phyloP scores from a whole-genome alignment of 1,140 invertebrate genomes.

The Drosophila insularis region DNA sequence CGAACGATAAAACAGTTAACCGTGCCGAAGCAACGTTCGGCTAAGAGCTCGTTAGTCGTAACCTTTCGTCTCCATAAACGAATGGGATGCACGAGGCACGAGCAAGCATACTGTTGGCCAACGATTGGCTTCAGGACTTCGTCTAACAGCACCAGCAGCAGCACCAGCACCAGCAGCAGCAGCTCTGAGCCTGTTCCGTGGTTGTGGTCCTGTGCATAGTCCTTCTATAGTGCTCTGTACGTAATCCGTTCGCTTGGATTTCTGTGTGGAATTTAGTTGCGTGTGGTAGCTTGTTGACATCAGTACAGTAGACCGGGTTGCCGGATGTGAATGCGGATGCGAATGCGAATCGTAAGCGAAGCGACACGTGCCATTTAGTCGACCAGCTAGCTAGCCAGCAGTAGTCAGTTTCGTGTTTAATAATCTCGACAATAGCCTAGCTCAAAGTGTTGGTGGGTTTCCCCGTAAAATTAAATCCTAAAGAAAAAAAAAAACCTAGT shows the following conservation, averaged over 20 bases:
- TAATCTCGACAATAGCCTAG: slow-evolving; percentile 32
- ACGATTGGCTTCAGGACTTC: slow-evolving; percentile 36
- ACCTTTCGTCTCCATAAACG: not conserved
- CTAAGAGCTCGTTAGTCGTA: not conserved
- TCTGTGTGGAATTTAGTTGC: slow-evolving; percentile 73
- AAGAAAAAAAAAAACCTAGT: not conserved
- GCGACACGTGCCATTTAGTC: slow-evolving; percentile 37
- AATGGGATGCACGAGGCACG: not conserved
- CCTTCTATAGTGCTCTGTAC: slow-evolving; percentile 20
- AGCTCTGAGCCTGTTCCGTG: not conserved
- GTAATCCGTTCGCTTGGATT: slow-evolving; percentile 81
- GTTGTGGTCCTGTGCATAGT: slow-evolving; percentile 9
- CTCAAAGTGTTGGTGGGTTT: slow-evolving; percentile 28
- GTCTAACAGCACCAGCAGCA: slow-evolving; percentile 2
- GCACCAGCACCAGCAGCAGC: not conserved
- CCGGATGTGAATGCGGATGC: slow-evolving; percentile 69
- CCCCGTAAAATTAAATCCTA: not conserved
- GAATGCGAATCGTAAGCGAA: not conserved
- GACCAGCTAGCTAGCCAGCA: not conserved
- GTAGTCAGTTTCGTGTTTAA: slow-evolving; percentile 22
- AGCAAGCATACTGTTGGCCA: slow-evolving; percentile 1
- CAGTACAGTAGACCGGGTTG: slow-evolving; percentile 76
- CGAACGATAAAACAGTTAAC: not conserved
- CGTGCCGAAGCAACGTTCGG: not conserved
- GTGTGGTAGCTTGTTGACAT: slow-evolving; percentile 82